Evolutionary conservation across 1,140 invertebrate species (phyloP).

Genomic region (Leptinotarsa texana): DNA sequence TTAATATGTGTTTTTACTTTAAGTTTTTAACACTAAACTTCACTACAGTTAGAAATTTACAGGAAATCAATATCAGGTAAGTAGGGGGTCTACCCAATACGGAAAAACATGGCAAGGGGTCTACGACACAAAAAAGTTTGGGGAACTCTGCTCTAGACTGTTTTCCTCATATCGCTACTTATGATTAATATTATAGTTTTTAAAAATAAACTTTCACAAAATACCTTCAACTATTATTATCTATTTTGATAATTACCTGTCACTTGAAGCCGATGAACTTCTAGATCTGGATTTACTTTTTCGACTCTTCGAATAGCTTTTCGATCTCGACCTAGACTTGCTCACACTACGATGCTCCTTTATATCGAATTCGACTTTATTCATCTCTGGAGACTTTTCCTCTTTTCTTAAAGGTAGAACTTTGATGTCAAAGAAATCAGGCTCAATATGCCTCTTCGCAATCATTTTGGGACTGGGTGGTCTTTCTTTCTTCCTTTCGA

Average conservation of each 20-base stretch:
- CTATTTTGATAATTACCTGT: not conserved
- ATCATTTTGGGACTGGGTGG: conserved; percentile 33
- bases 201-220: not conserved
- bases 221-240: not conserved
- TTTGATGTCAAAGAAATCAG: conserved; percentile 51
- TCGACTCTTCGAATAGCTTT: conserved; percentile 32
- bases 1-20: no score
- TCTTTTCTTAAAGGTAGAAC: conserved; percentile 47
- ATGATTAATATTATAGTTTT: no score
- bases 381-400: conserved; percentile 29
- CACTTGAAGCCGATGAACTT: conserved; percentile 55
- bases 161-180: not conserved
- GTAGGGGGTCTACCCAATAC: no score
- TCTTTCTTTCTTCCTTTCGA: conserved; percentile 57
- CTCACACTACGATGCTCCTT: conserved; percentile 29
- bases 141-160: no score
- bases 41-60: no score
- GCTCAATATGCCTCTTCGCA: conserved; percentile 36
- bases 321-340: conserved; percentile 42
- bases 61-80: no score
- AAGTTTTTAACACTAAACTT: no score
- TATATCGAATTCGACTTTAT: conserved; percentile 44
- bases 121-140: no score
- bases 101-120: no score
- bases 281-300: conserved; percentile 45